Evolutionary conservation across 2,797 vertebrate genomes (phyloP).

Genomic region (Cirrhinus mrigala): DNA sequence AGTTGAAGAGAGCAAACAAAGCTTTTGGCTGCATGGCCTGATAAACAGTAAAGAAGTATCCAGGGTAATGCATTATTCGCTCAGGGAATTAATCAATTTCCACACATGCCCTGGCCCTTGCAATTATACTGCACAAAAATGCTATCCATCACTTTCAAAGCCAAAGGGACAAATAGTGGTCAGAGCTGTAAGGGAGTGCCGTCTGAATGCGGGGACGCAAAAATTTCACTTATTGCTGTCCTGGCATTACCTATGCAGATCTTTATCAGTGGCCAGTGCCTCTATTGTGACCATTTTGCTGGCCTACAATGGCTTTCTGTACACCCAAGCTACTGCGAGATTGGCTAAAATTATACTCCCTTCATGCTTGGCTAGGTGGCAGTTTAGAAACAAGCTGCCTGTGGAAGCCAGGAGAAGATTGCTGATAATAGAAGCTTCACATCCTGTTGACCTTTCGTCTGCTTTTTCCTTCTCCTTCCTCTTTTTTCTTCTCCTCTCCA

Average conservation of each 20-base stretch:
- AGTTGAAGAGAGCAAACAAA: slow-evolving; percentile 72
- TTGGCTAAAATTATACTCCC: slow-evolving; percentile 98
- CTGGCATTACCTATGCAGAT: slow-evolving; percentile 85
- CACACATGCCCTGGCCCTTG: slow-evolving; percentile 64
- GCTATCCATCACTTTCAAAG: slow-evolving; percentile 77
- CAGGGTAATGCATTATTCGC: slow-evolving; percentile 69
- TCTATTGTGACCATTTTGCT: slow-evolving; percentile 84
- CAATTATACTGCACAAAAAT: slow-evolving; percentile 79
- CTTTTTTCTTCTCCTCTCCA: slow-evolving; percentile 67
- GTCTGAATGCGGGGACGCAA: slow-evolving; percentile 73
- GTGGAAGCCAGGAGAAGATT: slow-evolving; percentile 90
- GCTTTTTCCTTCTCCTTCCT: slow-evolving; percentile 39
- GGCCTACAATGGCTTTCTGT: slow-evolving; percentile 82
- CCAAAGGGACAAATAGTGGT: slow-evolving; percentile 73
- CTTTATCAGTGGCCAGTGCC: slow-evolving; percentile 80
- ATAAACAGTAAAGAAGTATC: slow-evolving; percentile 72
- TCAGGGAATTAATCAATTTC: slow-evolving; percentile 72
- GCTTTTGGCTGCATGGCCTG: slow-evolving; percentile 68
- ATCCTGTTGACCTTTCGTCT: slow-evolving; percentile 91
- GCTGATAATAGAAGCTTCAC: slow-evolving; percentile 93
- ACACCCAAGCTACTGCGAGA: slow-evolving; percentile 83
- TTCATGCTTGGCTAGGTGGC: slow-evolving; percentile 94
- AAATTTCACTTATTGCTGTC: slow-evolving; percentile 81
- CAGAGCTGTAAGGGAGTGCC: slow-evolving; percentile 68
- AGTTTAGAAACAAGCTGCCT: slow-evolving; percentile 91